Conservation (phyloP, 2,113 vertebrate species). For the Aspiorhynchus laticeps region DNA sequence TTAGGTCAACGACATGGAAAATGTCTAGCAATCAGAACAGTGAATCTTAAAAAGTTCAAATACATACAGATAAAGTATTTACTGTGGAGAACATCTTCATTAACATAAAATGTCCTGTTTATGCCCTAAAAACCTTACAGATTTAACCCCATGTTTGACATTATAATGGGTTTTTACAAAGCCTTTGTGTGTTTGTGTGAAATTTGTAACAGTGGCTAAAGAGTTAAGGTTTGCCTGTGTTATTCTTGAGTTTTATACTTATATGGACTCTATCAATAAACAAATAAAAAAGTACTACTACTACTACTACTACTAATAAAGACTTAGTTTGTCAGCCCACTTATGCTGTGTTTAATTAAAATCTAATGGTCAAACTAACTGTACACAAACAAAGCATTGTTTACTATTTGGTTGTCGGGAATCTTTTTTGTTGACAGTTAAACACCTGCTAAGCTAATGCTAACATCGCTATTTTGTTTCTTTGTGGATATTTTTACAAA, state of each 20-base stretch:
- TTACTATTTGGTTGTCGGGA: background rate
- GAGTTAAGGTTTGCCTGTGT: background rate
- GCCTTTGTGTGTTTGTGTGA: background rate
- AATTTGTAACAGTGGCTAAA: background rate
- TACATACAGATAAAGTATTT: constrained; percentile 49
- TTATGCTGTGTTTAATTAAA: background rate
- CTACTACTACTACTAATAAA: background rate
- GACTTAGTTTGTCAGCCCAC: background rate
- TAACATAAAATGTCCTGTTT: background rate
- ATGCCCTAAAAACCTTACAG: background rate
- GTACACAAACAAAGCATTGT: background rate
- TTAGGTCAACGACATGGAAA: constrained; percentile 46
- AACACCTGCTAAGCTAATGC: background rate
- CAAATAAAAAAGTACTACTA: no score
- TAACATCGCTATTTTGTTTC: background rate
- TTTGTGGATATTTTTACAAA: background rate
- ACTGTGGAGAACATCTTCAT: background rate
- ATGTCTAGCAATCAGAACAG: constrained; percentile 37
- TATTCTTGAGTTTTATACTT: background rate
- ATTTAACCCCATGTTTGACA: background rate
- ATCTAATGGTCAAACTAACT: no score
- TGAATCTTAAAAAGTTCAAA: constrained; percentile 69
- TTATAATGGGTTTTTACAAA: background rate
- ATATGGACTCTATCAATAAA: background rate
- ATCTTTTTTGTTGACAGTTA: background rate